phyloP scores from a whole-genome alignment of 2,888 invertebrate species.

The Parnassius smintheus region DNA sequence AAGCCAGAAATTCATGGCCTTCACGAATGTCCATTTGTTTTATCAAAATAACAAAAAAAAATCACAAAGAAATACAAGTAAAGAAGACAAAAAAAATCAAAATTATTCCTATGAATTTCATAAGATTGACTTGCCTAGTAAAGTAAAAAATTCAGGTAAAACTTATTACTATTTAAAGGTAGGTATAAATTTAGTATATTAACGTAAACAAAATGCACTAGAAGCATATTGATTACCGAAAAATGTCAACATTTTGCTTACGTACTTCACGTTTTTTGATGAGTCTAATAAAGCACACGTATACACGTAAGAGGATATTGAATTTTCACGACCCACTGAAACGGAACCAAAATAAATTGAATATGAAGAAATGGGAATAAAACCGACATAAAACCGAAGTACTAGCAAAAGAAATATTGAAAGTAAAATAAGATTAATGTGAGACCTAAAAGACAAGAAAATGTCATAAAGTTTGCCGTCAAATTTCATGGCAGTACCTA shows the following conservation, averaged over 20 bases:
- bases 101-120: no score
- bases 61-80: no score
- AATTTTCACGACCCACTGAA: constrained; percentile 26
- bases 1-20: no score
- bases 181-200: no score
- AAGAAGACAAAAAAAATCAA: no score
- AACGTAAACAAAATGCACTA: no score
- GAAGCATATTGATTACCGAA: not conserved
- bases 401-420: constrained; percentile 22
- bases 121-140: no score
- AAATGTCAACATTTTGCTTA: constrained; percentile 7
- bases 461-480: constrained; percentile 23
- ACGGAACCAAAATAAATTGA: constrained; percentile 27
- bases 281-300: constrained; percentile 23
- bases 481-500: not conserved
- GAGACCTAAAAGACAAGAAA: constrained; percentile 9
- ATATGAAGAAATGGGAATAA: constrained; percentile 27
- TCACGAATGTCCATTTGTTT: no score
- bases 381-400: constrained; percentile 24
- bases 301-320: constrained; percentile 24
- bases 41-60: no score
- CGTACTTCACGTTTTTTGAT: constrained; percentile 19
- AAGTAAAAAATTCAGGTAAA: no score
- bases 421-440: constrained; percentile 21
- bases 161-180: no score